phyloP scores from a whole-genome alignment of 2,113 vertebrate species.

The Macroglossus sobrinus region DNA sequence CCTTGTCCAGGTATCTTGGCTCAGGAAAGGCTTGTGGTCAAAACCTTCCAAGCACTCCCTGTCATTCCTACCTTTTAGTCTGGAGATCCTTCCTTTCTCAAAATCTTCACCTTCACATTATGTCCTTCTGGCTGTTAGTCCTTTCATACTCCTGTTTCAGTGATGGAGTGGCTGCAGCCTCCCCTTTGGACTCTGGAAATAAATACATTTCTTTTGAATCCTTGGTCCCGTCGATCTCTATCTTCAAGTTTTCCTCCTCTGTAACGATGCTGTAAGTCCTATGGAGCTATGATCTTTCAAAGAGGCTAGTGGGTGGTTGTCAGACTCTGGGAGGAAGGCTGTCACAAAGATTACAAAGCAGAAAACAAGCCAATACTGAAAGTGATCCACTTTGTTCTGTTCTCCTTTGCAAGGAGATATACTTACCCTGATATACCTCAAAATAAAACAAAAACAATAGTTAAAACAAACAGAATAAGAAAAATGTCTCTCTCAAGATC shows the following conservation, averaged over 20 bases:
- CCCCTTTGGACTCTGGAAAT: neutral
- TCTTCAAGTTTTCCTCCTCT: neutral
- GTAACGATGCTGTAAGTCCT: neutral
- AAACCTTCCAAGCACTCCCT: neutral
- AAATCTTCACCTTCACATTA: neutral
- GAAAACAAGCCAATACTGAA: neutral
- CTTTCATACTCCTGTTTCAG: neutral
- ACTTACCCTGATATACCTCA: neutral
- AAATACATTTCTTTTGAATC: neutral
- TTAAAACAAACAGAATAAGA: neutral
- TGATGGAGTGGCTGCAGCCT: neutral
- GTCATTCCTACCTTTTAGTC: neutral
- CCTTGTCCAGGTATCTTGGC: neutral
- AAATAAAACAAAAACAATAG: neutral
- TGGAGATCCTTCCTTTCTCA: neutral
- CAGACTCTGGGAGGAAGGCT: neutral
- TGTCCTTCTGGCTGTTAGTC: neutral
- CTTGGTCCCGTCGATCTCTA: neutral
- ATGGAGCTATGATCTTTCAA: accelerated
- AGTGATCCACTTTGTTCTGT: neutral
- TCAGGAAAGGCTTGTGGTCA: neutral
- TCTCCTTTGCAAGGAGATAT: neutral
- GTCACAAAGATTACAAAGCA: neutral
- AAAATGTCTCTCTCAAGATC: neutral
- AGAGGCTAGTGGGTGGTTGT: neutral